A percentile compares a stretch with the other conserved stretches of the same genome.
Conservation (phyloP, 2,888 invertebrate species). For the Ephialtes manifestator region DNA sequence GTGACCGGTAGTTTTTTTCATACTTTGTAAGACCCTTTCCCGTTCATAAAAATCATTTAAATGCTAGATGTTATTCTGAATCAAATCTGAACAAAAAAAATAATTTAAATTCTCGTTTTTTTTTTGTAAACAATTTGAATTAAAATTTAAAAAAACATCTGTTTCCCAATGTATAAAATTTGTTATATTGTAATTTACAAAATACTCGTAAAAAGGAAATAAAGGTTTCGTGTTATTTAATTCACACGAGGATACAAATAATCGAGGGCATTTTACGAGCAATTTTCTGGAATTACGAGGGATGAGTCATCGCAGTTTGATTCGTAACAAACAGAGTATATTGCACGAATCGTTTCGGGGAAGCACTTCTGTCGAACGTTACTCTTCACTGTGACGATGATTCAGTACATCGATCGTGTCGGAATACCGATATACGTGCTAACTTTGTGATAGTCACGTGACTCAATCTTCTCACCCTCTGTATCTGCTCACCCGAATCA, state of each 20-base stretch:
- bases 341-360: background rate
- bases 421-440: background rate
- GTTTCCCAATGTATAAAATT: no score
- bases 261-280: background rate
- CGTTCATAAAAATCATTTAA: background rate
- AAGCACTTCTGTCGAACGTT: background rate
- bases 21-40: background rate
- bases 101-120: no score
- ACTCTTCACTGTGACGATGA: slow-evolving; percentile 18
- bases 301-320: background rate
- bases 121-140: no score
- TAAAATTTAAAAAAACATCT: no score
- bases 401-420: slow-evolving; percentile 15
- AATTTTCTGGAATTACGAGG: background rate
- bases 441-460: slow-evolving; percentile 13
- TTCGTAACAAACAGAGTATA: background rate
- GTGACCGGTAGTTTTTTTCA: background rate
- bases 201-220: no score
- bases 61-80: no score
- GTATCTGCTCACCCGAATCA: background rate
- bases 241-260: background rate
- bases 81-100: no score
- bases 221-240: background rate
- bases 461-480: slow-evolving; percentile 33
- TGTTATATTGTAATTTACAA: no score